A percentile compares a stretch with the other conserved stretches of the same genome.
Conservation (phyloP, 2,888 invertebrate species). For the Bugulina stolonifera region DNA sequence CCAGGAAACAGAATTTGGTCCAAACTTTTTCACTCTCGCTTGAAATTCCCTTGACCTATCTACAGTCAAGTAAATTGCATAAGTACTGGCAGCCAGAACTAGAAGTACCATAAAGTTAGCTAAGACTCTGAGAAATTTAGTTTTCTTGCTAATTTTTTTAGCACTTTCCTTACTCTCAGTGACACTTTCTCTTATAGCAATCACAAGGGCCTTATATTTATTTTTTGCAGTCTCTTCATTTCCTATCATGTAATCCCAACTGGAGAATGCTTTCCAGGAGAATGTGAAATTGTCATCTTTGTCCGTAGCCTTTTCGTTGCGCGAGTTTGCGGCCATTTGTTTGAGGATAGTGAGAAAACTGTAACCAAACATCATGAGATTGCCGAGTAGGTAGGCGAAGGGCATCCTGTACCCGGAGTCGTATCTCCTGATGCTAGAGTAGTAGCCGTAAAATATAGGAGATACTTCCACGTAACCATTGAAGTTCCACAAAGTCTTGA, state of each 20-base stretch:
- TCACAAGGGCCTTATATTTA: conserved; percentile 40
- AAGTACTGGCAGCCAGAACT: conserved; percentile 76
- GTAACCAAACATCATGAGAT: conserved; percentile 81
- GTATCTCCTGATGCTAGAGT: conserved; percentile 63
- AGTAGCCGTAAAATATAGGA: conserved; percentile 93
- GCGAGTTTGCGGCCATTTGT: conserved; percentile 95
- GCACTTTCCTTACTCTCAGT: conserved; percentile 36
- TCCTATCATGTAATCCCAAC: conserved; percentile 98
- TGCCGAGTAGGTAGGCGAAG: conserved; percentile 86
- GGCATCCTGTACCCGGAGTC: conserved; percentile 72
- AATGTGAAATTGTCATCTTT: conserved; percentile 87
- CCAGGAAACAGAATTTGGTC: conserved; percentile 58
- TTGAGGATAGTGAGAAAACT: conserved; percentile 84
- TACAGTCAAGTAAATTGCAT: conserved; percentile 76
- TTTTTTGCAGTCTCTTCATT: conserved; percentile 92
- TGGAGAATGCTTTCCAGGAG: conserved; percentile 92
- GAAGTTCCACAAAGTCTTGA: conserved; percentile 91
- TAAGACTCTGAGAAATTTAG: conserved; percentile 70
- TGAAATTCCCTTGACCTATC: conserved; percentile 57
- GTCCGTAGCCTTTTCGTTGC: conserved; percentile 86
- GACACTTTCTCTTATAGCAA: conserved; percentile 15
- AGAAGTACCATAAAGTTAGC: conserved; percentile 76
- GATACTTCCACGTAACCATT: conserved; percentile 74
- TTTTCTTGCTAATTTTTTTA: conserved; percentile 69
- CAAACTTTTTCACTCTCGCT: conserved; percentile 53